A percentile compares a stretch with the other conserved stretches of the same genome.
These are phyloP conservation scores for Malurus melanocephalus DNA, from an alignment of 2,113 vertebrate species.

Conservation along the genomic window DNA sequence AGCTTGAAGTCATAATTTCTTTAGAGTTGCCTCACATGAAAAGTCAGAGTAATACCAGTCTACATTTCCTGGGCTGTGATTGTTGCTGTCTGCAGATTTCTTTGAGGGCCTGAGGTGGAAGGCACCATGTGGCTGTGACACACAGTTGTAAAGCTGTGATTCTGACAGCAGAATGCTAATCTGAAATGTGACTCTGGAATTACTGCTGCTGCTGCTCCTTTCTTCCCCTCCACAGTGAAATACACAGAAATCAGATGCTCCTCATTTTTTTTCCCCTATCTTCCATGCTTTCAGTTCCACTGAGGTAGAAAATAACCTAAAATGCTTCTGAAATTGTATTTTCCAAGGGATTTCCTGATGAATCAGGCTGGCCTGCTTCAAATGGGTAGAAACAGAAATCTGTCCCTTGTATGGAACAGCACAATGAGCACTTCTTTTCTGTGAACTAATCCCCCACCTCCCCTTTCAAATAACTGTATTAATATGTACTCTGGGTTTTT, in stretches of 20 bases:
- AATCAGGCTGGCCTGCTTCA: neutral
- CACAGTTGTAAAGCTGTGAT: neutral
- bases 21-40: neutral
- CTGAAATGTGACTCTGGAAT: constrained; percentile 25
- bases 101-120: constrained; percentile 28
- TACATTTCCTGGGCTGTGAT: neutral
- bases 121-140: neutral
- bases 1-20: neutral
- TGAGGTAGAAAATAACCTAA: constrained; percentile 45
- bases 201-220: neutral
- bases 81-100: neutral
- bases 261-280: neutral
- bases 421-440: constrained; percentile 2
- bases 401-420: neutral
- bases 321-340: constrained; percentile 50
- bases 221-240: neutral
- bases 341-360: constrained; percentile 47
- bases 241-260: constrained; percentile 3
- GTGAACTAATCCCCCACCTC: neutral
- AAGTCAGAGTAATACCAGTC: neutral
- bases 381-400: constrained; percentile 27
- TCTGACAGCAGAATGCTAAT: constrained; percentile 33
- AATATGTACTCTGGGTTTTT: neutral
- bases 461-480: neutral
- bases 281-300: neutral